These are phyloP conservation scores for Dendronephthya gigantea DNA, from an alignment of 64 coral and sea anemone species.

Conservation along the genomic window DNA sequence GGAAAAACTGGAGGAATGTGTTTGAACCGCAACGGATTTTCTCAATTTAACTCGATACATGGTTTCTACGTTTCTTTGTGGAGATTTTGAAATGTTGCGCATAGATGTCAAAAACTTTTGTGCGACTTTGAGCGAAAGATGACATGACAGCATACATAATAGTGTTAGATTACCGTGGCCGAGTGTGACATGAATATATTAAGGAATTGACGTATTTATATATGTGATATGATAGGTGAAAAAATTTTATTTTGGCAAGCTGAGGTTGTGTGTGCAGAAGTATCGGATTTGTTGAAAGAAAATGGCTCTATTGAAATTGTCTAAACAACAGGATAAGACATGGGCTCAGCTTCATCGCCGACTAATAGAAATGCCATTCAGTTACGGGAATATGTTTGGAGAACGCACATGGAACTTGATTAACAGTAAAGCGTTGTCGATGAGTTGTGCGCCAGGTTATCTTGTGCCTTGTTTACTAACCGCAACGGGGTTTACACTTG, in stretches of 20 bases:
- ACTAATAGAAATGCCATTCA: neutral
- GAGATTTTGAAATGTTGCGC: too few species aligned
- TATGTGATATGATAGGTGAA: neutral
- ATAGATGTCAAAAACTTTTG: too few species aligned
- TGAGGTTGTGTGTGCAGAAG: neutral
- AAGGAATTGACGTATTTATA: too few species aligned
- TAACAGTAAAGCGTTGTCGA: neutral
- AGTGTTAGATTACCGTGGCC: too few species aligned
- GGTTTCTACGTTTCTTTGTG: neutral
- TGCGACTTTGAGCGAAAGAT: neutral
- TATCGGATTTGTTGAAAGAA: neutral
- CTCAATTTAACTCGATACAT: neutral
- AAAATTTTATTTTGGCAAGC: neutral
- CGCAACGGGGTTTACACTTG: neutral
- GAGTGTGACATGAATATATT: too few species aligned
- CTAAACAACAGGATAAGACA: neutral
- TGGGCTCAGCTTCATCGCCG: neutral
- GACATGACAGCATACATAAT: too few species aligned
- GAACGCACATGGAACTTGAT: neutral
- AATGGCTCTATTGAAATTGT: neutral
- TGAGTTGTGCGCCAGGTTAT: neutral
- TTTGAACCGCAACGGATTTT: neutral
- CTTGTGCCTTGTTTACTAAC: neutral
- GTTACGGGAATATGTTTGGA: neutral
- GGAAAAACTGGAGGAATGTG: neutral